Evolutionary conservation across 2,113 vertebrate genomes (phyloP), one percentile per base, ranked within the genome.

Genomic region (Monopterus albus): DNA sequence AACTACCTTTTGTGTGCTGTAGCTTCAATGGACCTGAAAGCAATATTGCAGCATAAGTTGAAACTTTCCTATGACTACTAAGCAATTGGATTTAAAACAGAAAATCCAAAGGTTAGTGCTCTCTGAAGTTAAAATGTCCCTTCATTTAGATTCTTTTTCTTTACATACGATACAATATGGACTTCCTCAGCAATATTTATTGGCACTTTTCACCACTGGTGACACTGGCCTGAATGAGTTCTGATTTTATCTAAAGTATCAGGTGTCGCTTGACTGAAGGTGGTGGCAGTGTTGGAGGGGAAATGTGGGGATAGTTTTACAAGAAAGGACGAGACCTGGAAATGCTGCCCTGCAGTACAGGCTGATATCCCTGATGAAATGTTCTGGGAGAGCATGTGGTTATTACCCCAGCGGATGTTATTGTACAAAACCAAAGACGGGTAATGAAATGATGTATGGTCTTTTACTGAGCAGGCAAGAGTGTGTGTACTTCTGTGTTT

Each of bases 401-500:
- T 90, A 85, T 87, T 88, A 87, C 82, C 81, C 78, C 51, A 45
- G 72, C 72, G 75, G 88, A 89, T 88, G 85, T 87, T 91, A 91
- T 91, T 90, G 86, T 89, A 84, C 85, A 66, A 90, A 78, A 83
- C 61, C 43, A 38, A 84, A 68, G 74, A 83, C 29, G 28, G 73
- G 72, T 89, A 87, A 88, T 87, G 80, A 86, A 92, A 91, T 91
- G 90, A 92, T 85, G 82, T 86, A 89, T 91, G 80, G 81, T 86
- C 72, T 89, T 86, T 64, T 87, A 78, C 80, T 47, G 72, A 75
- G 63, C 56, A 14, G 72, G 46, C 18, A 7, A 38, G 73, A 28
- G 81, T 69, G 74, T 72, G 60, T 78, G 78, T 71, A 49, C 63
- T 56, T 42, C 46, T 38, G 57, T 69, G 68, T 76, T 35, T 69